Evolutionary conservation across 1,140 invertebrate genomes (phyloP), one percentile per base, ranked within the genome.

Genomic region (Scaptomyza pallida): DNA sequence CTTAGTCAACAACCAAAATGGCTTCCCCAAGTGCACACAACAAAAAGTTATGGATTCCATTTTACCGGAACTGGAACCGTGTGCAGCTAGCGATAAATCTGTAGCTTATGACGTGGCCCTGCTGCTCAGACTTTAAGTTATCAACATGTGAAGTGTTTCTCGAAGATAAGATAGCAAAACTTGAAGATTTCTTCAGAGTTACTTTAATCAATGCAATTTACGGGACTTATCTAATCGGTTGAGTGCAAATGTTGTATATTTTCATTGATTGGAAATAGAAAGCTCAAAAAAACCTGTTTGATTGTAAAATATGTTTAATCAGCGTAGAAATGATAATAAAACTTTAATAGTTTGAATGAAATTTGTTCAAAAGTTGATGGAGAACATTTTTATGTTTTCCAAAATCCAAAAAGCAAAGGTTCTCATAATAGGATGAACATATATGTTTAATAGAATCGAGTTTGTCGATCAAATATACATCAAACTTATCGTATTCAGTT

Each of bases 1-100:
- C 57, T 80, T 71, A 78, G 75, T 82, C 79, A 82, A 26, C 60
- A 59, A 12, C 30, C 73, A 86, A 86, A 17, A 85, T 85, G 80
- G 80, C 63, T 45, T 19, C 59, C 30, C 47, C 26, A 37, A 17
- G 4, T 8, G 30, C 10, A 64, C 37, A 5, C 12, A 43, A 35
- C 19, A 60, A 2, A 26, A 30, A 9, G 26, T 30, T 9, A 10
- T 44, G 52, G 47, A 63, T 44, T 40, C 60, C 61, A 68, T 26
- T 56, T 26, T 55, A 41, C 62, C 81, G 62, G 62, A 85, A 74
- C 23, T 62, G 43, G 60, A 37, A 37, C 51, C 79, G 79, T 83
- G 79, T 79, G 79, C 80, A 83, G 43, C 16, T 45, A 37, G 55
- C 52, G 57, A 69, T 52, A 67, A 81, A 67, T 26, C 41, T 16